Percentiles rank a stretch among this genome's conserved stretches.
Evolutionary conservation across 2,888 invertebrate genomes (phyloP).

Genomic region (Halictus ligatus): DNA sequence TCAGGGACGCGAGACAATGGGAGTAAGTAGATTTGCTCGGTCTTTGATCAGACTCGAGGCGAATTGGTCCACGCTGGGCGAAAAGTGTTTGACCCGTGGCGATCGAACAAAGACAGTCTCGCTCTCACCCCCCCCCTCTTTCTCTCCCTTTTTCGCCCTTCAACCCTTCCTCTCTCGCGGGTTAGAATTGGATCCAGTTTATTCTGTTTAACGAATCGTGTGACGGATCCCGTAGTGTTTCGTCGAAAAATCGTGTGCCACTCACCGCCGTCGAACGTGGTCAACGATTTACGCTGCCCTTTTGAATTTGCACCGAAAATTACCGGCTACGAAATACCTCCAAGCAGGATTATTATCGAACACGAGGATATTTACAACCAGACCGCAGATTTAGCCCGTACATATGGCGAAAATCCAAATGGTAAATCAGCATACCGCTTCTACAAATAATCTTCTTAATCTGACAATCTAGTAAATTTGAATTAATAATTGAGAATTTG

Average conservation of each 20-base stretch:
- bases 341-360: neutral
- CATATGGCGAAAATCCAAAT: too few relatives aligned
- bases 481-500: too few relatives aligned
- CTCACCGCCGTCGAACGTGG: neutral
- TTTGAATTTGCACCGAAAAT: neutral
- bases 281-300: neutral
- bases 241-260: neutral
- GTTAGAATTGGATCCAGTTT: neutral
- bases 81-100: conserved; percentile 29
- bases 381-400: too few relatives aligned
- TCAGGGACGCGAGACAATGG: neutral
- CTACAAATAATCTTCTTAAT: too few relatives aligned
- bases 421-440: too few relatives aligned
- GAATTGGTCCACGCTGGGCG: neutral
- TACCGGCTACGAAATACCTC: neutral
- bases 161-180: neutral
- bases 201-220: neutral
- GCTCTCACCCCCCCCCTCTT: too few relatives aligned
- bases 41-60: conserved; percentile 36
- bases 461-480: too few relatives aligned
- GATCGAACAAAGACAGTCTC: conserved; percentile 11
- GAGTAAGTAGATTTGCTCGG: conserved; percentile 24
- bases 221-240: neutral
- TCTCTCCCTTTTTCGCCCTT: too few relatives aligned
- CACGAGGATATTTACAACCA: neutral